Percentiles rank a stretch among this genome's conserved stretches.
phyloP scores from a whole-genome alignment of 2,888 invertebrate genomes.

The Xestia rhomboidea region DNA sequence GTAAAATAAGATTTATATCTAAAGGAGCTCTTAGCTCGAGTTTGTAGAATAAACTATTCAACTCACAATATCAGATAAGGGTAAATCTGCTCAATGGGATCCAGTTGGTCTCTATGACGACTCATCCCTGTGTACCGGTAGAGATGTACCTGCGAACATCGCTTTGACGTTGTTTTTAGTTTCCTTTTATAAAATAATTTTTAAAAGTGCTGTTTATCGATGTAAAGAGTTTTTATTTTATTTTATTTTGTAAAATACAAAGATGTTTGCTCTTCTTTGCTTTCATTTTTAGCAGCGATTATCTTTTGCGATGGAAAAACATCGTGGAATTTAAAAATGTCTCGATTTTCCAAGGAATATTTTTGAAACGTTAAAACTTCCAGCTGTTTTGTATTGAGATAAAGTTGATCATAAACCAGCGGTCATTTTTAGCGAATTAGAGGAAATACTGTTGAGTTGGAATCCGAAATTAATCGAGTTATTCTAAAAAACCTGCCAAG shows the following conservation, averaged over 20 bases:
- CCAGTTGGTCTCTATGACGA: constrained; percentile 83
- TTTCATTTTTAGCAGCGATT: constrained; percentile 33
- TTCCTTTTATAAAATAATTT: constrained; percentile 39
- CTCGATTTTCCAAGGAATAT: not conserved
- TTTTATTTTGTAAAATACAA: constrained; percentile 20
- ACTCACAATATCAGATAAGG: constrained; percentile 85
- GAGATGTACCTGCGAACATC: constrained; percentile 55
- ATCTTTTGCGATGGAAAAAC: constrained; percentile 25
- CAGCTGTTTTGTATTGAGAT: not conserved
- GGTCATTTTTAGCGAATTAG: not conserved
- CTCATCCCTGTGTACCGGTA: constrained; percentile 74
- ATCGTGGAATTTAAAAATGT: not conserved
- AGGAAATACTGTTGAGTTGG: not conserved
- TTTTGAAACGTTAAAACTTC: not conserved
- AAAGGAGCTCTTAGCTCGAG: constrained; percentile 77
- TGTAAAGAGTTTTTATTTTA: constrained; percentile 20
- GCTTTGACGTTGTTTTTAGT: constrained; percentile 61
- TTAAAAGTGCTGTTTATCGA: constrained; percentile 36
- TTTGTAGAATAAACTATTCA: constrained; percentile 86
- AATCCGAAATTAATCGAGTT: not conserved
- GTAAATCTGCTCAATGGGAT: constrained; percentile 85
- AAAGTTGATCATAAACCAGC: not conserved
- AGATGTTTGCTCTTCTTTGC: constrained; percentile 5
- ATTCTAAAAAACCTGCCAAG: too few species aligned
- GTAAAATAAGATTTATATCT: constrained; percentile 81